A percentile compares a stretch with the other conserved stretches of the same genome.
phyloP scores from a whole-genome alignment of 2,888 invertebrate species.

The Macrosiphum euphorbiae region DNA sequence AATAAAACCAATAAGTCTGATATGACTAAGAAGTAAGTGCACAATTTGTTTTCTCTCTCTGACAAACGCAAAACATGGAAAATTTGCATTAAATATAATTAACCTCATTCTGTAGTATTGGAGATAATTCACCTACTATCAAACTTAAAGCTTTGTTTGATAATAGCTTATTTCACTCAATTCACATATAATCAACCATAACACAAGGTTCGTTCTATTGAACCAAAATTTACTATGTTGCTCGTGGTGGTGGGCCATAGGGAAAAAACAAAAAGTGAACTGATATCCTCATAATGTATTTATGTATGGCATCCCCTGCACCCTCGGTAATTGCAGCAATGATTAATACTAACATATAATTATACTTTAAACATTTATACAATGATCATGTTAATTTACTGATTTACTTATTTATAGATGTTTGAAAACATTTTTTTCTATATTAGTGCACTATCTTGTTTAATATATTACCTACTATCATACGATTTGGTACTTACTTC shows the following conservation, averaged over 20 bases:
- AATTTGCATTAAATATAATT: not conserved
- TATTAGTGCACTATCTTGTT: not conserved
- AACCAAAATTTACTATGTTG: not conserved
- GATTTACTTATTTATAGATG: not conserved
- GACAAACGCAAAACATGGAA: not conserved
- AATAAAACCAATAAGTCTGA: not conserved
- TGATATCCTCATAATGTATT: not conserved
- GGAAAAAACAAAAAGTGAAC: not conserved
- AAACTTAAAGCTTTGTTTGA: not conserved
- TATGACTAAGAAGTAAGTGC: not conserved
- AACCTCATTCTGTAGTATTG: not conserved
- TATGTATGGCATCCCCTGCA: not conserved
- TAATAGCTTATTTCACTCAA: not conserved
- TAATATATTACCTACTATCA: not conserved
- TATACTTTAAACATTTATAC: not conserved
- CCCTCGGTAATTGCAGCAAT: not conserved
- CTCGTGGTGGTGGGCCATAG: not conserved
- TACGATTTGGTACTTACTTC: constrained; percentile 73
- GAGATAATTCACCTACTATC: not conserved
- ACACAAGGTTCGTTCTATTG: not conserved
- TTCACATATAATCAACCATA: not conserved
- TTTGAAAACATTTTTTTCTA: not conserved
- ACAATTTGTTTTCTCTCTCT: not conserved
- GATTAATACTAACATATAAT: not conserved
- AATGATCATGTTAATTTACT: not conserved